phyloP scores from a whole-genome alignment of 2,113 vertebrate species.

The Saguinus imperator region DNA sequence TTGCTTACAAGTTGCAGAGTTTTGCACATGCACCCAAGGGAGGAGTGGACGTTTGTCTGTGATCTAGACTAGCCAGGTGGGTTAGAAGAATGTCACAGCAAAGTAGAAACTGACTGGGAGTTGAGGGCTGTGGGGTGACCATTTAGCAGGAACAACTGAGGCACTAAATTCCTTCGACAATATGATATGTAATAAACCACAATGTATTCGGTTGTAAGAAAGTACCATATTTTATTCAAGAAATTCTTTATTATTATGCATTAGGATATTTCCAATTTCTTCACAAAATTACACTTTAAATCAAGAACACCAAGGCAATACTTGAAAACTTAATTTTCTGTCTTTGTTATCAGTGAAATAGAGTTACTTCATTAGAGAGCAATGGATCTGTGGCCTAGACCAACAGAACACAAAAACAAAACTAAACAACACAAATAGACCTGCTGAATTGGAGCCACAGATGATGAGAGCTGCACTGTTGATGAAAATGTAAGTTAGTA shows the following conservation, averaged over 20 bases:
- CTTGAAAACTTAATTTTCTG: background rate
- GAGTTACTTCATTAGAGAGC: background rate
- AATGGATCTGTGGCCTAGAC: background rate
- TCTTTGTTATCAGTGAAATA: background rate
- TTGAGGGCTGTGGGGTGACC: background rate
- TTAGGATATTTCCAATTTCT: background rate
- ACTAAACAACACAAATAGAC: background rate
- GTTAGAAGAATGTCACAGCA: background rate
- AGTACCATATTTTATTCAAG: background rate
- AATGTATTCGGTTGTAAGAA: background rate
- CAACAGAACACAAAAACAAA: background rate
- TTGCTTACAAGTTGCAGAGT: background rate
- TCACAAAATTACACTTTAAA: background rate
- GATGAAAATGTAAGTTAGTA: too few relatives aligned
- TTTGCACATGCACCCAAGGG: background rate
- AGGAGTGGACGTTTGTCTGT: background rate
- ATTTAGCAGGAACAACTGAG: background rate
- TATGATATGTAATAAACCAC: background rate
- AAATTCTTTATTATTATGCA: background rate
- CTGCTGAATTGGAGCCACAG: fast-evolving
- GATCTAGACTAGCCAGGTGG: too few relatives aligned
- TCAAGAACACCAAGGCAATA: background rate
- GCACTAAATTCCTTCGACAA: background rate
- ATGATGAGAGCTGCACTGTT: background rate
- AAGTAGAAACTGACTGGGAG: background rate